Conservation (phyloP, 2,113 vertebrate species). For the Odontesthes bonariensis region DNA sequence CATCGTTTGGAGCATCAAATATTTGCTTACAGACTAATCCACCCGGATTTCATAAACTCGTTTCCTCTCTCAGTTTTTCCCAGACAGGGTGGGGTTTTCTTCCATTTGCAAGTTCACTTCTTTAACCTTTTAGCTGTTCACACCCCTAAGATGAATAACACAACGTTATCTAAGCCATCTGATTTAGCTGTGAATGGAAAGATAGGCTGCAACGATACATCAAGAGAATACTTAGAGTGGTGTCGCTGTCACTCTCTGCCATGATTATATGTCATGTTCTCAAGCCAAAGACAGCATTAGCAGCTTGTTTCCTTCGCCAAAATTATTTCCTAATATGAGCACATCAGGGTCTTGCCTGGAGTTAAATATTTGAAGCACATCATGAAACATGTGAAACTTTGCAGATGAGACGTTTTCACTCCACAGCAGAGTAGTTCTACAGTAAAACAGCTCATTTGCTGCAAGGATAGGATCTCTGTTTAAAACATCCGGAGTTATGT, state of each 20-base stretch:
- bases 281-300: background rate
- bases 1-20: background rate
- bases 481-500: background rate
- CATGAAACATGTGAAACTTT: no score
- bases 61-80: conserved; percentile 35
- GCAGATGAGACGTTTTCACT: background rate
- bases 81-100: conserved; percentile 23
- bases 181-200: conserved; percentile 43
- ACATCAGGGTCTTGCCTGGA: no score
- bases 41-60: conserved; percentile 16
- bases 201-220: conserved; percentile 43
- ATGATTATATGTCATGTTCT: conserved; percentile 14
- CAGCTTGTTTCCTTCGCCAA: conserved; percentile 5
- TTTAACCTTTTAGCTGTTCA: conserved; percentile 43
- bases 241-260: conserved; percentile 25
- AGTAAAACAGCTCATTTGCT: background rate
- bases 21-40: conserved; percentile 14
- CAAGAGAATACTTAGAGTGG: conserved; percentile 15
- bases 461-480: background rate
- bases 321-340: conserved; percentile 11
- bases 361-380: no score
- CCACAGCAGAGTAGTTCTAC: background rate
- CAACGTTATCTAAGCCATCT: background rate
- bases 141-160: conserved; percentile 52
- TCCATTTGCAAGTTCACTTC: conserved; percentile 37